Base-by-base conservation (phyloP, 2,797 vertebrate genomes). In the Pipistrellus pipistrellus region DNA sequence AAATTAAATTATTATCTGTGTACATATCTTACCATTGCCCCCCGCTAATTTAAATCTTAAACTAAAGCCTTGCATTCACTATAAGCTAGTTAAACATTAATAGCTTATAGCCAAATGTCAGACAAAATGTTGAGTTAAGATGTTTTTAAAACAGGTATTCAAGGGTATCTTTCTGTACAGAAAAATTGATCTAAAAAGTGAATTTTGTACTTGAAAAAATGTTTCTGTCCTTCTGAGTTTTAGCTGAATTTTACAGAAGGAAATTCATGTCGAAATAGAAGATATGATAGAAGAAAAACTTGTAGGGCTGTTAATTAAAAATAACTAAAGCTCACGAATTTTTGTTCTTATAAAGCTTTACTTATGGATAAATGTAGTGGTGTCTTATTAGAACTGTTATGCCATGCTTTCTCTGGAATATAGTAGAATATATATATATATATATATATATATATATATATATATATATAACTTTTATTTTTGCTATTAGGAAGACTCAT, bases 401-500 rank as follows among this genome's bases (percentile, higher is more conserved):
- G 8, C 12, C 89, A 1, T 73, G 32, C 32, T 87, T 93, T 93
- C 66, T 95, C 91, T 91, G 82, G 76, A 80, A 51, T 85, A 14
- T 30, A 88, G 80, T 69, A 87, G 90, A 1, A 41, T 95, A 76
- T 91, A 92, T 88, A 2, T 6, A 82, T 88, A 76, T 91, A 92
- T 88, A 2, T 6, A 82, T 88, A 41, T 95, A 76, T 91, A 92
- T 88, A 2, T 6, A 82, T 88, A 41, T 95, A 76, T 91, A 92
- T 88, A 2, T 6, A 82, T 88, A 92, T 88, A 2, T 5, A 82
- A 18, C 85, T 25, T 92, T 21, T 96, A 95, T 88, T 95, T 77
- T 77, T 83, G 59, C 75, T 91, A 92, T 88, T 97, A 99, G 99
- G 99, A 73, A 98, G 99, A 82, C 98, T 99, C 30, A 99, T 99